These are phyloP conservation scores for Tragelaphus strepsiceros DNA, from an alignment of 2,113 vertebrate species.

Conservation along the genomic window DNA sequence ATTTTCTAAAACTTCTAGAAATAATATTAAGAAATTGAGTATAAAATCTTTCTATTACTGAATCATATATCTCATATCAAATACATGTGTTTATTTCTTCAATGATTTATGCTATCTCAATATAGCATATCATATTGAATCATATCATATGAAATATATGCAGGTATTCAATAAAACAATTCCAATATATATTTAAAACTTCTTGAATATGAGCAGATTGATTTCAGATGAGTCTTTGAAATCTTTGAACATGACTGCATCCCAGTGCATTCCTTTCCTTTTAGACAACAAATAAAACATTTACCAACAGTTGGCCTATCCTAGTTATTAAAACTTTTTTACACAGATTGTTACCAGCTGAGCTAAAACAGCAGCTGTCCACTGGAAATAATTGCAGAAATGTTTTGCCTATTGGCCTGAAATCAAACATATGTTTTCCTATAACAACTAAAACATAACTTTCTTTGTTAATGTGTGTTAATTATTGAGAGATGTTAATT, in stretches of 20 bases:
- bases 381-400: constrained; percentile 59
- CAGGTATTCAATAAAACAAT: neutral
- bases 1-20: neutral
- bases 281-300: constrained; percentile 52
- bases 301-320: constrained; percentile 37
- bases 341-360: constrained; percentile 36
- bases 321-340: constrained; percentile 50
- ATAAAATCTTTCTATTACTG: neutral
- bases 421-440: constrained; percentile 60
- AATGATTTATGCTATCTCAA: neutral
- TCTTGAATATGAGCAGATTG: neutral
- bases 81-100: neutral
- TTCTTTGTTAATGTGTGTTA: constrained; percentile 39
- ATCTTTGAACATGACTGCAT: neutral
- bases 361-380: constrained; percentile 64
- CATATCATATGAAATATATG: neutral
- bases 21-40: neutral
- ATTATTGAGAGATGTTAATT: constrained; percentile 46
- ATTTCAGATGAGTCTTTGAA: neutral
- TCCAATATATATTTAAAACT: neutral
- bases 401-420: constrained; percentile 44
- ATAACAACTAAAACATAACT: constrained; percentile 24
- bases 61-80: neutral
- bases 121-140: neutral
- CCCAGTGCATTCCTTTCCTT: constrained; percentile 10